These are phyloP conservation scores for Sebastes trivittatus DNA, from an alignment of 2,797 vertebrate genomes.

Conservation along the genomic window DNA sequence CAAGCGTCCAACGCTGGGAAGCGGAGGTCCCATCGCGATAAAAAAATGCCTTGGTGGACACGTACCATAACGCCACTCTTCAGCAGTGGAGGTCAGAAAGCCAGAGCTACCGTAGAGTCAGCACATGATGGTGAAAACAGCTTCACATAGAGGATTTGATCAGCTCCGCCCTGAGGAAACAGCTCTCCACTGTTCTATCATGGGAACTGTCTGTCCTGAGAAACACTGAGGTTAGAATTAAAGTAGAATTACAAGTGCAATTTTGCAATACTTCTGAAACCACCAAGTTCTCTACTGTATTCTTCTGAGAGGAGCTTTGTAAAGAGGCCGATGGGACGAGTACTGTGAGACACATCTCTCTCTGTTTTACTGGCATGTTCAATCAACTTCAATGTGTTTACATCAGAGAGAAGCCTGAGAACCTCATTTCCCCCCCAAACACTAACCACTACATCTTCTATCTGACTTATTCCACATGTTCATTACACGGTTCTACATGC, in stretches of 20 bases:
- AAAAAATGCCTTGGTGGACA: no score
- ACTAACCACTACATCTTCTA: background rate
- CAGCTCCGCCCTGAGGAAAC: background rate
- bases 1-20: no score
- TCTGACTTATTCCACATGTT: background rate
- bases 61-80: background rate
- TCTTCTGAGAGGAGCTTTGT: background rate
- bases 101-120: background rate
- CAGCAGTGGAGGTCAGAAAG: background rate
- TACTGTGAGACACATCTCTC: background rate
- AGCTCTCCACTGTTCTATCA: background rate
- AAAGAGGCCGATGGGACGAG: background rate
- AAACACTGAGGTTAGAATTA: background rate
- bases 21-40: no score
- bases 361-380: conserved; percentile 18
- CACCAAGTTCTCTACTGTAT: background rate
- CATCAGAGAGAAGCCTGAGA: conserved; percentile 15
- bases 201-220: background rate
- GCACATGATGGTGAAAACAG: background rate
- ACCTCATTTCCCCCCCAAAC: background rate
- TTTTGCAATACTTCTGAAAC: no score
- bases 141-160: no score
- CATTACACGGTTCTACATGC: background rate
- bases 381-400: conserved; percentile 39
- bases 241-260: background rate